Base-by-base conservation (phyloP, 2,113 vertebrate species). In the mouse (Mus musculus) region DNA sequence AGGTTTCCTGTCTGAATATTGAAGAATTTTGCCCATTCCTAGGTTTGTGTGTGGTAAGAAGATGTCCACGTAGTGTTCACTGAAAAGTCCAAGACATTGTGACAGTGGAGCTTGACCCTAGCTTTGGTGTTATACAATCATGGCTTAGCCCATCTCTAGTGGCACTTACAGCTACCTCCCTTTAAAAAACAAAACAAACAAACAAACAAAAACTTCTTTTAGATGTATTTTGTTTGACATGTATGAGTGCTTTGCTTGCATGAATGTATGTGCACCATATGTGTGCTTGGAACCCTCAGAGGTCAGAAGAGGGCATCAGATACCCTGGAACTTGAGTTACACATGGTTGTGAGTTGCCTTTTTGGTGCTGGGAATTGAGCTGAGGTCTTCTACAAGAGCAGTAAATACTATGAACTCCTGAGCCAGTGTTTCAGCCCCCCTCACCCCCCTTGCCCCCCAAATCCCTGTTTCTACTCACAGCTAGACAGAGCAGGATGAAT, bases 331-430 rank as follows among this genome's bases (percentile, higher is more conserved):
- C 59, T 85, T 65, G 59, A 85, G 39, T 85, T 46, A 65, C 10
- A 30, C 39, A 12, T 65, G 26, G 59, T 46, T 46, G 26, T 19
- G 39, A 65, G 82, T n/a, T 30, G 39, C n/a, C 82, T 26, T 30
- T 14, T 11, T 46, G 59, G 82, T 46, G 39, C 59, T 85, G 26
- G 59, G 59, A 65, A 85, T 46, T 46, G 59, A 46, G 10, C 59
- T 3, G 0, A 0, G 39, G 82, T 46, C n/a, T 65, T 85, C 59
- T 65, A 19, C 59, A 85, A 30, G 14, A 65, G n/a, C 7, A 84
- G 17, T 26, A 30, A 84, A 24, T 84, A 63, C 8, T 85, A n/a
- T 46, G 26, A 65, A 65, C 39, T 39, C 26, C 24, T 28, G 59
- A 46, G 0, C 26, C 7, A 11, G 17, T 61, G 65, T 5, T 46